Evolutionary conservation across 2,888 invertebrate genomes (phyloP), one percentile per base, ranked within the genome.

Genomic region (Priocnemis perturbator): DNA sequence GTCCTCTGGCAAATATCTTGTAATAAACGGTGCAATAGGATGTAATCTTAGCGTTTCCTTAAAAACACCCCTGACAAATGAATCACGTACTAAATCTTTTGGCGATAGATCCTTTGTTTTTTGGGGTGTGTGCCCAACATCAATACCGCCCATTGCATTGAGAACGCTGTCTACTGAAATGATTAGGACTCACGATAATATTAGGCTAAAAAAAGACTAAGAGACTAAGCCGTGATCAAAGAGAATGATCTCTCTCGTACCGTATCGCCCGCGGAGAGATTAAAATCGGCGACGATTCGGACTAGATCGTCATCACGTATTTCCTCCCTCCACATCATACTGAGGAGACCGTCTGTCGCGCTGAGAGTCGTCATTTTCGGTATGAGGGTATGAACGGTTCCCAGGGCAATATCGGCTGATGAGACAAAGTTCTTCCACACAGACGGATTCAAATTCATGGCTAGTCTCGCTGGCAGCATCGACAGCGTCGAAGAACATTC

Each of bases 221-320:
- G n/a, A n/a, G n/a, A n/a, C n/a, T n/a, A n/a, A n/a, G n/a, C n/a
- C 23, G 4, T 44, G 17, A 11, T 37, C 11, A 9, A 37, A 11
- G 37, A 37, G 7, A 37, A 37, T 37, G 37, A 11, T 37, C 37
- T 37, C 37, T 37, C 37, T 7, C 89, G 86, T 89, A 95, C 96
- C 89, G 97, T 97, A 87, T 97, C 97, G 37, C 96, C 96, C 63
- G 97, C 97, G 20, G 97, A 97, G 74, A 98, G 92, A 59, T 98
- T 93, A 71, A 98, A 92, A 90, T 98, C 98, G 0, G 94, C 92
- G 56, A 96, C 92, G 61, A 97, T 95, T 83, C 94, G 92, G 63
- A 92, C 92, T 1, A 96, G 92, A 79, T 93, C 92, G 56, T 93
- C 91, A 17, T 90, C 88, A 0, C 88, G 84, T 61, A 96, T 90